Evolutionary conservation across 2,797 vertebrate species (phyloP).

Genomic region (Parambassis ranga): DNA sequence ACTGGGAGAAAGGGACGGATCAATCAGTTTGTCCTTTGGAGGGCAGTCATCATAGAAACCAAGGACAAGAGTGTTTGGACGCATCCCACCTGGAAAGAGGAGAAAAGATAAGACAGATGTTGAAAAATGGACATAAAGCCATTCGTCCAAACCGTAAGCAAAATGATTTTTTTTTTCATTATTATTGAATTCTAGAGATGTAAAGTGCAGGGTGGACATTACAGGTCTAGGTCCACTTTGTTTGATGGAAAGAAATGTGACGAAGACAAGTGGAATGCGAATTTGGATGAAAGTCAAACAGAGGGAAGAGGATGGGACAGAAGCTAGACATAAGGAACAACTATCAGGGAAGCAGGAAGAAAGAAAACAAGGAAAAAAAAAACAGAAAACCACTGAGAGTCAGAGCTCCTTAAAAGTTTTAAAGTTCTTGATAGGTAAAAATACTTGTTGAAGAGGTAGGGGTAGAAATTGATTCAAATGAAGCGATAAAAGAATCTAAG

Average conservation of each 20-base stretch:
- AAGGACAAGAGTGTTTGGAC: constrained; percentile 89
- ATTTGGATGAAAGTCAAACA: background rate
- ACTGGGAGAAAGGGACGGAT: constrained; percentile 37
- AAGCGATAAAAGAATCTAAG: too few relatives aligned
- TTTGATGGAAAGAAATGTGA: constrained; percentile 1
- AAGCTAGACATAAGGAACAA: background rate
- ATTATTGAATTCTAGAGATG: background rate
- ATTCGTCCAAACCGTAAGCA: background rate
- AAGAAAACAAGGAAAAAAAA: background rate
- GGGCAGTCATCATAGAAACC: constrained; percentile 85
- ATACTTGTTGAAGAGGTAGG: too few relatives aligned
- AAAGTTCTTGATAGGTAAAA: too few relatives aligned
- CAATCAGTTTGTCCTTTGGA: constrained; percentile 80
- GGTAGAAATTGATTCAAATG: too few relatives aligned
- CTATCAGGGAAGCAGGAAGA: background rate
- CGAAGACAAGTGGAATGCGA: background rate
- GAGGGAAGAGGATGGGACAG: background rate
- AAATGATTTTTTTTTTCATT: background rate
- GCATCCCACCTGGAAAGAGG: constrained; percentile 86
- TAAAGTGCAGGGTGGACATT: background rate
- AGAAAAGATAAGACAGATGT: background rate
- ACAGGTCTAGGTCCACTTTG: too few relatives aligned
- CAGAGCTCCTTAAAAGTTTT: too few relatives aligned
- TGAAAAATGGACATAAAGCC: background rate
- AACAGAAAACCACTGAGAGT: background rate